These are phyloP conservation scores for Drosophila elegans DNA, from an alignment of 1,140 invertebrate genomes.

Conservation along the genomic window DNA sequence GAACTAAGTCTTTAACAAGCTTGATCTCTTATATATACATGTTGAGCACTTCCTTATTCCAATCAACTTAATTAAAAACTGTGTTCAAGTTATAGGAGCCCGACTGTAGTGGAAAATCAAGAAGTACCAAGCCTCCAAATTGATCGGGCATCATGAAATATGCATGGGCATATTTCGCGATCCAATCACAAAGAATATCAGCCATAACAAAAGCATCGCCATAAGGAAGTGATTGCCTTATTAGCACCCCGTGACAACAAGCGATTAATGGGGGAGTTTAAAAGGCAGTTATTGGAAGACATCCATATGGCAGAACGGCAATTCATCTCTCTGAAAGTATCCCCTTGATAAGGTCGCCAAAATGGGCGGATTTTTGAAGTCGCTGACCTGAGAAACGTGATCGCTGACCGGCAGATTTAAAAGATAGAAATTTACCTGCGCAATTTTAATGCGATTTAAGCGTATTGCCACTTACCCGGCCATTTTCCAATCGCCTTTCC, in stretches of 20 bases:
- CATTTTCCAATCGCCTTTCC: conserved; percentile 14
- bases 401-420: conserved; percentile 22
- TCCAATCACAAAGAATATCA: conserved; percentile 28
- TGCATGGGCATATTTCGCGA: conserved; percentile 32
- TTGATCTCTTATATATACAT: too few relatives aligned
- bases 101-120: conserved; percentile 1
- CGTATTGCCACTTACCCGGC: not conserved
- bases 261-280: conserved; percentile 17
- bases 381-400: conserved; percentile 36
- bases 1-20: not conserved
- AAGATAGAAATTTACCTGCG: conserved; percentile 39
- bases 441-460: conserved; percentile 41
- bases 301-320: conserved; percentile 7
- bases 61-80: too few relatives aligned
- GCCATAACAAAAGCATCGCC: conserved; percentile 14
- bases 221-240: conserved; percentile 41
- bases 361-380: conserved; percentile 4
- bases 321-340: conserved; percentile 12
- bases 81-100: not conserved
- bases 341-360: not conserved
- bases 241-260: conserved; percentile 12
- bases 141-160: conserved; percentile 54
- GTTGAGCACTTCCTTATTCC: too few relatives aligned
- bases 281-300: conserved; percentile 5
- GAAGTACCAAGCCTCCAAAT: conserved; percentile 10